Base-by-base conservation (phyloP, 92 coral and sea anemone species). In the Epizoanthus rinbou region DNA sequence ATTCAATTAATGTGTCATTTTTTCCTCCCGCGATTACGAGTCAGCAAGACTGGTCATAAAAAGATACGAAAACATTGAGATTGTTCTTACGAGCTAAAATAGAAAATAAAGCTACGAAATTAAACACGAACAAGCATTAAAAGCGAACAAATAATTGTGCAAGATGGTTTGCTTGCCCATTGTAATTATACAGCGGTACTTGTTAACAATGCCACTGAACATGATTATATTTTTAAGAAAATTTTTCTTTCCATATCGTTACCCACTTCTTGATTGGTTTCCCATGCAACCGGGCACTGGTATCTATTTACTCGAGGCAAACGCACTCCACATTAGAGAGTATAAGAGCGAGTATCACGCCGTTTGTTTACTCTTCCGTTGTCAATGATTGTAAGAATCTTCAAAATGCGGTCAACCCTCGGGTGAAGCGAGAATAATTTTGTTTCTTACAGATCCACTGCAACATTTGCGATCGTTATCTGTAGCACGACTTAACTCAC, bases 1-100 rank as follows among this genome's bases (percentile, higher is more conserved):
- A 78, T 43, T 43, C 82, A 78, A 41, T 59, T 78, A 52, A 63
- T 69, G 21, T 78, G 82, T 78, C 71, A 62, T 60, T 39, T 78
- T 39, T 57, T 50, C 54, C 13, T 50, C 53, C 57, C 21, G 70
- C 50, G 47, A 28, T 52, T 75, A 64, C 23, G 17, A 28, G n/a
- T 17, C 47, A 74, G 22, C 25, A 24, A 74, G 25, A 66, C 50
- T 67, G 50, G 14, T 43, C 18, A 28, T 23, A 54, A 2, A 28
- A 75, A 75, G n/a, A 21, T 25, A 25, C 0, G 21, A 74, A 50
- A 50, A 6, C 54, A 50, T 50, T 13, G 16, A 3, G 14, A 50
- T 50, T 37, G 43, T 37, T 37, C 1, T 47, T 10, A 47, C 54
- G 54, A 10, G 54, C 54, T 47, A 75, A 74, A 74, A 75, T 18